A percentile compares a stretch with the other conserved stretches of the same genome.
phyloP scores from a whole-genome alignment of 2,113 vertebrate genomes.

The Bothrops jararaca region DNA sequence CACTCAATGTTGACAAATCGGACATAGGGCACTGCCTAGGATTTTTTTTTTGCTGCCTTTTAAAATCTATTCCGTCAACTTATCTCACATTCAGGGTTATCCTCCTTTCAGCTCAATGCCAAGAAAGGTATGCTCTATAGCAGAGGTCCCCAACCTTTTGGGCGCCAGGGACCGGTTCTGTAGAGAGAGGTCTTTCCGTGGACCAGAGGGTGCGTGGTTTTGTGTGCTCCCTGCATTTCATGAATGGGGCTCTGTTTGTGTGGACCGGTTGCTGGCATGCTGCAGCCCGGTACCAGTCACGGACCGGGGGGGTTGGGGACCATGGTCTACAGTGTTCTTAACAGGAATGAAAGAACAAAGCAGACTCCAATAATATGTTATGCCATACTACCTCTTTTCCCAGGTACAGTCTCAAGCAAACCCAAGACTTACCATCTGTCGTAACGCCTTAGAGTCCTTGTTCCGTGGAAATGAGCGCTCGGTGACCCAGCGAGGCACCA shows the following conservation, averaged over 20 bases:
- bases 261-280: too few relatives aligned
- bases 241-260: too few relatives aligned
- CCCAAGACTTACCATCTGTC: conserved; percentile 86
- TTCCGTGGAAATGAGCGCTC: conserved; percentile 90
- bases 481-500: conserved; percentile 90
- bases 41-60: background rate
- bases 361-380: too few relatives aligned
- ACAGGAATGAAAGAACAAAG: background rate
- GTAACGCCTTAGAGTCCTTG: conserved; percentile 96
- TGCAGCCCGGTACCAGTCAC: too few relatives aligned
- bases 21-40: background rate
- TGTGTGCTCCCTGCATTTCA: too few relatives aligned
- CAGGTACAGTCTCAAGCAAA: too few relatives aligned
- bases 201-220: too few relatives aligned
- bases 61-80: background rate
- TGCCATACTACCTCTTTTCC: background rate
- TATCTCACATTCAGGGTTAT: background rate
- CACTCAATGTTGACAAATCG: background rate
- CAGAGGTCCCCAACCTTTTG: too few relatives aligned
- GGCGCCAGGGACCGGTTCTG: too few relatives aligned
- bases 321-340: too few relatives aligned
- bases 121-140: background rate
- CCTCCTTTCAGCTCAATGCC: background rate
- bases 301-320: too few relatives aligned
- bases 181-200: too few relatives aligned